Evolutionary conservation across 2,113 vertebrate genomes (phyloP), one percentile per base, ranked within the genome.

Genomic region (Ceyx margarethae): DNA sequence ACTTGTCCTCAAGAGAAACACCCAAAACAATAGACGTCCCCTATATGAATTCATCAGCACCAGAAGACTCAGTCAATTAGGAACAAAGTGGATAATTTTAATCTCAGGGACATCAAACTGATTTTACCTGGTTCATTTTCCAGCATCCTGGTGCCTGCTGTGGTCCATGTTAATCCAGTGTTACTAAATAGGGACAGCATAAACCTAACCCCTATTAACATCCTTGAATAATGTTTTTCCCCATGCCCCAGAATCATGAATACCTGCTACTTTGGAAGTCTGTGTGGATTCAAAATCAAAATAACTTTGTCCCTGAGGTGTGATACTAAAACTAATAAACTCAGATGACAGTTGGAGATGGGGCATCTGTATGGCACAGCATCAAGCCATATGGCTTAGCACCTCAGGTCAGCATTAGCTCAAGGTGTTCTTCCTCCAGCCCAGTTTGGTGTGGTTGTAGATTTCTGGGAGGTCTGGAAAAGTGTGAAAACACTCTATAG

Each of bases 381-480:
- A 94, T 85, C 56, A 87, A 85, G 90, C 84, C 87, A 74, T 80
- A 85, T 17, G 54, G 81, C 75, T 87, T 67, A 87, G 64, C 37
- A 23, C 56, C 91, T 89, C 5, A 25, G 87, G 94, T 85, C 94
- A 83, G 67, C 60, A 17, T 80, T 83, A 95, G 87, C 90, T 91
- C 54, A 89, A 64, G 89, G 71, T 4, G 0, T 10, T 94, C 78
- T 90, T 89, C 75, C 42, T 43, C 37, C 46, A 77, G 48, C 60
- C 62, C 18, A 48, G 71, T 66, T 73, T 76, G 87, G 80, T 67
- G 64, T 85, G 58, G 28, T 74, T 87, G 72, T 91, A 80, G 71
- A 35, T 91, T 93, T 94, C 79, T 85, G 51, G 60, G 64, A 89
- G 4, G 33, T 29, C 37, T 80, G 64, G 25, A 29, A 87, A 83